Evolutionary conservation across 2,888 invertebrate genomes (phyloP), one percentile per base, ranked within the genome.

Genomic region (Leuctra nigra): DNA sequence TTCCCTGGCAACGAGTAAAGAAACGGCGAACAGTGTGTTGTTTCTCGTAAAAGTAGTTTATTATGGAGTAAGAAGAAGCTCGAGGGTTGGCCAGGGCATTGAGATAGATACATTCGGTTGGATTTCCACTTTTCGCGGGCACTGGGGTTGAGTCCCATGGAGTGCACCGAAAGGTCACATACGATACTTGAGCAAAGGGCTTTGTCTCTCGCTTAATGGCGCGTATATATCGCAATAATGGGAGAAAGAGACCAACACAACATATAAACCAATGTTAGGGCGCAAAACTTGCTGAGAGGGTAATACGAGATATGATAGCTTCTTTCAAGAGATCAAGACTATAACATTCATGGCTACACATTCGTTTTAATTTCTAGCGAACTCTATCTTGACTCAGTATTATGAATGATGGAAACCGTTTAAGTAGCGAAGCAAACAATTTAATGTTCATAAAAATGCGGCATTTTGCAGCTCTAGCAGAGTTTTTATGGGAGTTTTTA

Each of bases 131-230:
- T 44, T 23, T 44, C 23, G 44, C 23, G 44, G 20, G 39, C 6
- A n/a, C n/a, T 6, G 39, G 20, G 39, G 44, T 44, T 20, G 22
- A 50, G 20, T 35, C 50, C 33, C 22, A 22, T 35, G 20, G 50
- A 35, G 36, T 50, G 22, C 50, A 50, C 20, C n/a, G 35, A 50
- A 20, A 50, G 50, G 33, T 48, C 48, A 48, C 33, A 4, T 23
- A 33, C 35, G 50, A 48, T 48, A 48, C 50, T 29, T 22, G 33
- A 35, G 33, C 47, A 48, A 46, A 48, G 47, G 48, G 52, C 35
- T 56, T 56, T 53, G 50, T 56, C 50, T 56, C 56, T 41, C 41
- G 53, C 33, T 56, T 56, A 56, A 56, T 56, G 56, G 56, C 18
- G 52, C 56, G 48, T 56, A 29, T n/a, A n/a, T 41, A 55, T 52